A percentile compares a stretch with the other conserved stretches of the same genome.
These are phyloP conservation scores for Microcaecilia unicolor DNA, from an alignment of 2,797 vertebrate genomes.

Conservation along the genomic window DNA sequence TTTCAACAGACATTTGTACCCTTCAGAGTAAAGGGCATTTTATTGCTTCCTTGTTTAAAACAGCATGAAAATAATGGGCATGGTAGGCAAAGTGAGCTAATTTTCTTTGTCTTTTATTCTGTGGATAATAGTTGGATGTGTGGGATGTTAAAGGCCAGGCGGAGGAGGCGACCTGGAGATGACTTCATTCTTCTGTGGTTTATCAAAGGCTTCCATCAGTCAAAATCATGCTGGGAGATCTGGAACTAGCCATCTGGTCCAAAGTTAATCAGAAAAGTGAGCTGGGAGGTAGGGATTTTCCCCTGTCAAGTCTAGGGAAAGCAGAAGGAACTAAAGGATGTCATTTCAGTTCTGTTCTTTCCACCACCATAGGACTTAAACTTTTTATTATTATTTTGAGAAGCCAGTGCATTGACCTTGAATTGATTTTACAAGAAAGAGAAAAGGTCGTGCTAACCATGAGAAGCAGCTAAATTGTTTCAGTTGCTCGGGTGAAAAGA, in stretches of 20 bases:
- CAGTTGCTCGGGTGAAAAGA: conserved; percentile 17
- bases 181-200: conserved; percentile 80
- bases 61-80: conserved; percentile 57
- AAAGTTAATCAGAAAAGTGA: conserved; percentile 73
- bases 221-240: conserved; percentile 86
- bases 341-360: conserved; percentile 17
- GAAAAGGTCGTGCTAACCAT: conserved; percentile 48
- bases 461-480: conserved; percentile 30
- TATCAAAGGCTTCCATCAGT: conserved; percentile 86
- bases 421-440: conserved; percentile 28
- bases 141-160: conserved; percentile 59
- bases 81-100: conserved; percentile 56
- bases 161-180: conserved; percentile 60
- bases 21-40: conserved; percentile 60
- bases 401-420: conserved; percentile 26
- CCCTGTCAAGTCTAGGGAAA: conserved; percentile 36
- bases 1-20: conserved; percentile 65
- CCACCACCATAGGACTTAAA: too few species aligned
- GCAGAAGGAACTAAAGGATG: conserved; percentile 35
- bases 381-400: conserved; percentile 12
- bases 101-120: conserved; percentile 72
- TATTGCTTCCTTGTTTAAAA: conserved; percentile 57
- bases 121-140: conserved; percentile 61
- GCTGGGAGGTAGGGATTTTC: conserved; percentile 51
- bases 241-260: conserved; percentile 88